phyloP scores from a whole-genome alignment of 2,888 invertebrate genomes.

The Trichopria drosophilae region DNA sequence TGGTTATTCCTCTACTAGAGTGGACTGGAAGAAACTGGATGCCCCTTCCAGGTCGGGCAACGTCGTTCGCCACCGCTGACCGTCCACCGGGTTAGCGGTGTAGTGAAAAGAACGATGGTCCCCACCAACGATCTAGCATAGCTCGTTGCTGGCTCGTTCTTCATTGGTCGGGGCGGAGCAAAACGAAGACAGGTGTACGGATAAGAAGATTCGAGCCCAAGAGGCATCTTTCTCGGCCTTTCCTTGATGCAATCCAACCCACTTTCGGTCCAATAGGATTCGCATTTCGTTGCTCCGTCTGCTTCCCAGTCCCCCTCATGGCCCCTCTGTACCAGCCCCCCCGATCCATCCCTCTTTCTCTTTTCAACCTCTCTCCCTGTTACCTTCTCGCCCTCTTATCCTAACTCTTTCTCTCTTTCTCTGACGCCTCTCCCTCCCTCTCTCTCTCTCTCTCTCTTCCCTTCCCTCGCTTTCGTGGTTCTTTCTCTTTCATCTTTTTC shows the following conservation, averaged over 20 bases:
- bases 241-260: no score
- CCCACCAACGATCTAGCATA: slow-evolving; percentile 30
- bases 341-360: slow-evolving; percentile 26
- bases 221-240: not conserved
- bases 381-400: slow-evolving; percentile 27
- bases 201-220: no score
- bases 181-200: slow-evolving; percentile 52
- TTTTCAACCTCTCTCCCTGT: slow-evolving; percentile 52
- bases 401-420: slow-evolving; percentile 27
- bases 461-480: slow-evolving; percentile 29
- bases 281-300: not conserved
- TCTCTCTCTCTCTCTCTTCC: slow-evolving; percentile 29
- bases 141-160: slow-evolving; percentile 35
- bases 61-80: slow-evolving; percentile 14
- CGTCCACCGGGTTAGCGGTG: slow-evolving; percentile 7
- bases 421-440: slow-evolving; percentile 30
- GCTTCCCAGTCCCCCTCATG: slow-evolving; percentile 8
- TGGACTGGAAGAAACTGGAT: slow-evolving; percentile 28
- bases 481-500: slow-evolving; percentile 32
- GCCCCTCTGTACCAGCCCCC: slow-evolving; percentile 9
- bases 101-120: no score
- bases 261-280: not conserved
- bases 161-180: slow-evolving; percentile 56
- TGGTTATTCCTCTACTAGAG: slow-evolving; percentile 29
- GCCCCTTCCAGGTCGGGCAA: slow-evolving; percentile 29